Conservation (phyloP, 2,888 invertebrate species). For the Sesamia inferens region DNA sequence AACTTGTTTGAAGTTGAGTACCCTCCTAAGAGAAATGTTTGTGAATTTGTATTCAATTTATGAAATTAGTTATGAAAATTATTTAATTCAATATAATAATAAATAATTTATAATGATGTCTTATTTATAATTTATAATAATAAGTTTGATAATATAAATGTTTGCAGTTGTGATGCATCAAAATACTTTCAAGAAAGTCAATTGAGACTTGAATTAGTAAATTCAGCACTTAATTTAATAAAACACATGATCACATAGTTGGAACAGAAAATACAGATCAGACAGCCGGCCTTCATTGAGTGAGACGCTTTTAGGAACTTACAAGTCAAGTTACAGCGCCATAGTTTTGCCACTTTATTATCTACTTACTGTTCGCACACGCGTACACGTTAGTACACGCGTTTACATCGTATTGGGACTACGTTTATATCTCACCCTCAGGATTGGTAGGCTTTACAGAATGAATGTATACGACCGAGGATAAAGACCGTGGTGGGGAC, state of each 20-base stretch:
- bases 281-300: slow-evolving; percentile 6
- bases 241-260: not conserved
- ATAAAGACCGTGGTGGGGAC: slow-evolving; percentile 25
- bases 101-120: too few relatives aligned
- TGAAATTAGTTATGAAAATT: too few relatives aligned
- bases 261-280: slow-evolving; percentile 19
- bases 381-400: not conserved
- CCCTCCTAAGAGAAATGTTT: not conserved
- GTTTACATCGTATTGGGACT: slow-evolving; percentile 23
- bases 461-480: slow-evolving; percentile 30
- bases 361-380: slow-evolving; percentile 3
- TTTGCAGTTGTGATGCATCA: not conserved
- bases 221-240: not conserved
- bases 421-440: slow-evolving; percentile 14
- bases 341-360: slow-evolving; percentile 1
- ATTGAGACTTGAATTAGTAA: not conserved
- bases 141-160: too few relatives aligned
- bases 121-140: too few relatives aligned
- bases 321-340: not conserved
- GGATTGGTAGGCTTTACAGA: slow-evolving; percentile 30
- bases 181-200: slow-evolving; percentile 1
- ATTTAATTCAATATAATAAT: too few relatives aligned
- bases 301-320: slow-evolving; percentile 3
- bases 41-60: not conserved
- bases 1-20: slow-evolving; percentile 6